Conservation (phyloP, 2,797 vertebrate genomes). For the Pyrrhura leucotis region DNA sequence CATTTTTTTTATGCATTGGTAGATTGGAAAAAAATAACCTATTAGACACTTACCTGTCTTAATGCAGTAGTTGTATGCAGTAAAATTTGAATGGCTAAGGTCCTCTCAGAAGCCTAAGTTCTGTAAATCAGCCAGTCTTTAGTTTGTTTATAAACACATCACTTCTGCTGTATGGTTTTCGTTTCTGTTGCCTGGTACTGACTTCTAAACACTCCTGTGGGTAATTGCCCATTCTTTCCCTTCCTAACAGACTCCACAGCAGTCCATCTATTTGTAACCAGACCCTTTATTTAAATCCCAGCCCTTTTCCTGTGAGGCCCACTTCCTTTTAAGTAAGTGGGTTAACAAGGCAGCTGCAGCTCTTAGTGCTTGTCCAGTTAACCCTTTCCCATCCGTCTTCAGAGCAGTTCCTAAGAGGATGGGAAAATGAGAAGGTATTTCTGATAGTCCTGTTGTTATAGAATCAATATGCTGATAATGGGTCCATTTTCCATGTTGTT, state of each 20-base stretch:
- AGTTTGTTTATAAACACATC: not conserved
- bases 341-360: slow-evolving; percentile 5
- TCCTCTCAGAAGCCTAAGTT: not conserved
- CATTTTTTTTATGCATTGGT: not conserved
- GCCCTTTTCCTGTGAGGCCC: slow-evolving; percentile 10
- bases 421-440: not conserved
- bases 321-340: not conserved
- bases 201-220: not conserved
- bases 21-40: not conserved
- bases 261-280: slow-evolving; percentile 3
- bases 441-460: not conserved
- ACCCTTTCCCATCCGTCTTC: not conserved
- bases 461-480: not conserved
- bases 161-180: not conserved
- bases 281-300: slow-evolving; percentile 21
- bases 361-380: not conserved
- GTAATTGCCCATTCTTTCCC: not conserved
- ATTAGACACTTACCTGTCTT: not conserved
- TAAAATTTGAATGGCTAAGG: not conserved
- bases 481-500: fast-evolving
- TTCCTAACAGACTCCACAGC: not conserved
- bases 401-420: not conserved
- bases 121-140: not conserved
- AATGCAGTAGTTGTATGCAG: not conserved
- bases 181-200: not conserved